Evolutionary conservation across 1,140 invertebrate genomes (phyloP), one percentile per base, ranked within the genome.

Genomic region (Odontomachus brunneus): DNA sequence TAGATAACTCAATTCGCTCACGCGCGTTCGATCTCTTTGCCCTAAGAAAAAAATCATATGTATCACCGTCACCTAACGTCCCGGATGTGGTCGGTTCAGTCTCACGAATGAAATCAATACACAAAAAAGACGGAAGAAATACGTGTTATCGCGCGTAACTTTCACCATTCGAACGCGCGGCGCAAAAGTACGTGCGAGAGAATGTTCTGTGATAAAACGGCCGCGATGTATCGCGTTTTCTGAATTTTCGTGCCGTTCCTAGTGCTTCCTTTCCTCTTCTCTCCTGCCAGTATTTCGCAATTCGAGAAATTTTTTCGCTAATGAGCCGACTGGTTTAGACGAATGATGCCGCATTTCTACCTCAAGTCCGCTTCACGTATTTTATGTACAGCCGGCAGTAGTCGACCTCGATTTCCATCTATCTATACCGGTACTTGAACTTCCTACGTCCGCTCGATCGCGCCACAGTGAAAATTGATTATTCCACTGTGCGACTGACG

Each of bases 341-440:
- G 48, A 67, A 67, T 78, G 49, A 78, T 69, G 33, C 44, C 44
- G 66, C 26, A 44, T 80, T 33, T 71, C 51, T 48, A n/a, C 65
- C 19, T 14, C 19, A 19, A 24, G 62, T 78, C 14, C 3, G 17
- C 15, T 12, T 76, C 0, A 22, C 22, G 19, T 57, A 57, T 1
- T 24, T 24, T 11, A 26, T 26, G 17, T 49, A 74, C 17, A 15
- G 38, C 38, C 48, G 33, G 19, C 63, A 55, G 38, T 44, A 22
- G 53, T 57, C 75, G 75, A 80, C 75, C 75, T 80, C 75, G 75
- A 80, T 80, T 80, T 80, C 24, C 75, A 80, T 26, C 74, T 19
- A 71, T 80, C 65, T 71, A 76, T 66, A 69, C 65, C 65, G 65
- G 65, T 71, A 59, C 75, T 71, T 80, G 65, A 80, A 80, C 65